Conservation (phyloP, 2,797 vertebrate species). For the Scarus forsteni region DNA sequence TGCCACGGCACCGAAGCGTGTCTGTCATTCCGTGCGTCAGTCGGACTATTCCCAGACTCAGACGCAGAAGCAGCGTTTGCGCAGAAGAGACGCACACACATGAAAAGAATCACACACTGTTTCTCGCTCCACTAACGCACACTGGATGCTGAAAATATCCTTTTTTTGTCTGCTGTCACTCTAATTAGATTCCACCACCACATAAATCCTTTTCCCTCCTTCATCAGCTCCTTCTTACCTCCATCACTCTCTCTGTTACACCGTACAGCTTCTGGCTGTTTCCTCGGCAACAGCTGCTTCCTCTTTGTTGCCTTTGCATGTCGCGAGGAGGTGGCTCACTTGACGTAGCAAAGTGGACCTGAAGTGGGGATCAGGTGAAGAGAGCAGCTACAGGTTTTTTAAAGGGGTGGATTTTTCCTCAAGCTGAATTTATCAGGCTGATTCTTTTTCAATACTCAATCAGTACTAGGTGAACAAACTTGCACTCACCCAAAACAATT, state of each 20-base stretch:
- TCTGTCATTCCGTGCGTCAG: constrained; percentile 84
- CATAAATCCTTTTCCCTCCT: constrained; percentile 53
- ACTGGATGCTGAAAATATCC: constrained; percentile 60
- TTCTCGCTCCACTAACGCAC: constrained; percentile 43
- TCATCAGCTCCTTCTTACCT: constrained; percentile 75
- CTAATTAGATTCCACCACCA: constrained; percentile 78
- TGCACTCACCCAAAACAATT: too few species aligned
- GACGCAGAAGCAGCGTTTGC: constrained; percentile 77
- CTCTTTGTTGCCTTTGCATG: constrained; percentile 66
- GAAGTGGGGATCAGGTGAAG: constrained; percentile 27
- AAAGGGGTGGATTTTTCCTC: not conserved
- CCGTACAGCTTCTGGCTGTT: constrained; percentile 76
- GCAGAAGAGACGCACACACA: constrained; percentile 52
- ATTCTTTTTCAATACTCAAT: too few species aligned
- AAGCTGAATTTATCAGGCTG: too few species aligned
- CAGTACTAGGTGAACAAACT: too few species aligned
- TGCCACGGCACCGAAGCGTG: constrained; percentile 74
- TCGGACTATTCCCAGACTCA: constrained; percentile 81
- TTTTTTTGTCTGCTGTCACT: constrained; percentile 61
- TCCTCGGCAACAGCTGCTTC: constrained; percentile 87
- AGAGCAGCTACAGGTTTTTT: not conserved
- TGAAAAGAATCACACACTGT: not conserved
- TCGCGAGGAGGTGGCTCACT: constrained; percentile 4
- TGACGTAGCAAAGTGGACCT: constrained; percentile 42
- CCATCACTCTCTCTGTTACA: constrained; percentile 66